A percentile compares a stretch with the other conserved stretches of the same genome.
These are phyloP conservation scores for Anthopleura xanthogrammica DNA, from an alignment of 92 coral and sea anemone genomes.

Conservation along the genomic window DNA sequence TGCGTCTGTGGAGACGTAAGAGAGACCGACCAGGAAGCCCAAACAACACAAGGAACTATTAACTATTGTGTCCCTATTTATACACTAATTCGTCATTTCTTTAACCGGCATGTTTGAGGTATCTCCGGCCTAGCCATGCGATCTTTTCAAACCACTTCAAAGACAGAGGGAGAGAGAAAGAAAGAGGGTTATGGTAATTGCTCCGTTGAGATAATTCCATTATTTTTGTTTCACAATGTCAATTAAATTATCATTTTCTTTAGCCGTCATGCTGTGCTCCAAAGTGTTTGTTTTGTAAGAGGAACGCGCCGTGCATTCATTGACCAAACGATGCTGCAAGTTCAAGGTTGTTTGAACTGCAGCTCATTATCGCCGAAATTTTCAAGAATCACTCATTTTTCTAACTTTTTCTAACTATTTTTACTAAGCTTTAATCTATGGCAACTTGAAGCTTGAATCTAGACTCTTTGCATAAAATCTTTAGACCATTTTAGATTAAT, in stretches of 20 bases:
- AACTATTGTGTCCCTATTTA: background rate
- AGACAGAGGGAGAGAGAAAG: too few species aligned
- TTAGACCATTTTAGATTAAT: too few species aligned
- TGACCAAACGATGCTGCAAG: background rate
- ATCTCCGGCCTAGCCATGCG: background rate
- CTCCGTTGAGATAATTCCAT: background rate
- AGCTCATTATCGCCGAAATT: background rate
- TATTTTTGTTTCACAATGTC: background rate
- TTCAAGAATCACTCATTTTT: background rate
- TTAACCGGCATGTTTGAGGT: background rate
- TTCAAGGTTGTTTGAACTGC: background rate
- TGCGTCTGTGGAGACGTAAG: slow-evolving; percentile 7
- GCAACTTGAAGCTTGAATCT: too few species aligned
- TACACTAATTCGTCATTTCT: background rate
- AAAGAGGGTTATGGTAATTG: background rate
- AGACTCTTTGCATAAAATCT: too few species aligned
- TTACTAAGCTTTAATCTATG: too few species aligned
- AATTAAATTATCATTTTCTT: background rate
- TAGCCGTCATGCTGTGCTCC: background rate
- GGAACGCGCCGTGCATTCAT: background rate
- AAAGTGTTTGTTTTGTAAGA: background rate
- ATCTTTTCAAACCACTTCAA: background rate
- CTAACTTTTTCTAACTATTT: too few species aligned
- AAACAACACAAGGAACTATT: background rate
- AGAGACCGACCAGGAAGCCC: slow-evolving; percentile 13